phyloP scores from a whole-genome alignment of 1,140 invertebrate genomes.

The Drosophila ercepeae region DNA sequence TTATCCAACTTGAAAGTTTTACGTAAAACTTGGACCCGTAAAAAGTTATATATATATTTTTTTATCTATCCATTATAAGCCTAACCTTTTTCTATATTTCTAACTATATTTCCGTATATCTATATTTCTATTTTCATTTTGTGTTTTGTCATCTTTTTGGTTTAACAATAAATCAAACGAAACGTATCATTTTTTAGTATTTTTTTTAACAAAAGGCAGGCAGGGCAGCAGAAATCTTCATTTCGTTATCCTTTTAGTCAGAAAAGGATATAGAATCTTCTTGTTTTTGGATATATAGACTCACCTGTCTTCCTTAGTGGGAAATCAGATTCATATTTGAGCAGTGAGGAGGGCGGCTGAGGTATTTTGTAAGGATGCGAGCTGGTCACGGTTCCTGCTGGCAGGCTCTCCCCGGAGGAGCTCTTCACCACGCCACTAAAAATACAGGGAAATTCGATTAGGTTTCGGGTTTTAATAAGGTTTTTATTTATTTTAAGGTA shows the following conservation, averaged over 20 bases:
- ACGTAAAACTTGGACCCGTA: too few species aligned
- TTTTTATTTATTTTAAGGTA: conserved; percentile 2
- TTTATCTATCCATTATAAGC: background rate
- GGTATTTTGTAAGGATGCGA: conserved; percentile 89
- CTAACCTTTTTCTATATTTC: background rate
- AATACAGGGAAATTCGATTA: background rate
- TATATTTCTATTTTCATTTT: too few species aligned
- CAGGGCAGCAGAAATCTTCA: background rate
- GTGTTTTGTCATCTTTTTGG: background rate
- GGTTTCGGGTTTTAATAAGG: conserved; percentile 28
- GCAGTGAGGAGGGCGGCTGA: conserved; percentile 84
- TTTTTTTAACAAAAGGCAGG: background rate
- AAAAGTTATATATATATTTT: background rate
- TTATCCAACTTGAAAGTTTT: too few species aligned
- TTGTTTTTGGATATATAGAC: too few species aligned
- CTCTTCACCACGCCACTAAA: conserved; percentile 86
- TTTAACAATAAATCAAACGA: background rate
- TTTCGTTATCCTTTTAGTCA: too few species aligned
- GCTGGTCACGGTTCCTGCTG: conserved; percentile 85
- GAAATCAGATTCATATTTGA: conserved; percentile 93
- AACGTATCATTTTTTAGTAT: background rate
- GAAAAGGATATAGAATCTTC: too few species aligned
- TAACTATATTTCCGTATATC: too few species aligned
- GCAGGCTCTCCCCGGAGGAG: conserved; percentile 86
- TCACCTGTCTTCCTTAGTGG: conserved; percentile 97